Conservation (phyloP, 2,888 invertebrate genomes). For the Ellobium chinense region DNA sequence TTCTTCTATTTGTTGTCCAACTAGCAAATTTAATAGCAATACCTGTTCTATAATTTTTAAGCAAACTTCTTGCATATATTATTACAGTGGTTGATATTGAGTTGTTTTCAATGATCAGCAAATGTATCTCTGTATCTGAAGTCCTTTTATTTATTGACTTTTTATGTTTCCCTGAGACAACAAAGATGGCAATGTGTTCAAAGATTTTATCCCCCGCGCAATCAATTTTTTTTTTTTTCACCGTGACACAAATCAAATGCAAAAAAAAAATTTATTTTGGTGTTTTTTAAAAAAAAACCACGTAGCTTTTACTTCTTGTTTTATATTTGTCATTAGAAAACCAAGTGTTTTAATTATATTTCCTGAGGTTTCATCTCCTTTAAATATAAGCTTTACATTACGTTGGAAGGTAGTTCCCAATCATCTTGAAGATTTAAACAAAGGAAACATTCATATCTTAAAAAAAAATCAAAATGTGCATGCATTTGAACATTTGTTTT, state of each 20-base stretch:
- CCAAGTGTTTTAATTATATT: no score
- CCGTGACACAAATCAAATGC: no score
- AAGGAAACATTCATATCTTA: neutral
- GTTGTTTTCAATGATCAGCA: neutral
- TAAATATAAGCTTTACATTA: no score
- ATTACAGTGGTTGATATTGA: neutral
- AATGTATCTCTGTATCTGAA: neutral
- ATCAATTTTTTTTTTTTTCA: neutral
- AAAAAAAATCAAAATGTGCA: neutral
- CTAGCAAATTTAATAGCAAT: conserved; percentile 34
- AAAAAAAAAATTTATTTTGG: no score
- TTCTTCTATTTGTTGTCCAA: conserved; percentile 25
- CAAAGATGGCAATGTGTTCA: neutral
- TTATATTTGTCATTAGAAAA: no score
- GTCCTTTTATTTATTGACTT: neutral
- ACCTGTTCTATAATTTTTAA: conserved; percentile 4
- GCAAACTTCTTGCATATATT: neutral
- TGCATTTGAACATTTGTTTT: neutral
- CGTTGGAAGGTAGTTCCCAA: no score
- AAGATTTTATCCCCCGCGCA: neutral
- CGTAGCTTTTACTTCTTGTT: no score
- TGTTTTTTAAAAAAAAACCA: no score
- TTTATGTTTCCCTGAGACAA: neutral
- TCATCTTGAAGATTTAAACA: no score
- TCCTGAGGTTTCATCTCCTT: no score